A percentile compares a stretch with the other conserved stretches of the same genome.
Conservation (phyloP, 2,797 vertebrate genomes). For the Acipenser oxyrinchus region DNA sequence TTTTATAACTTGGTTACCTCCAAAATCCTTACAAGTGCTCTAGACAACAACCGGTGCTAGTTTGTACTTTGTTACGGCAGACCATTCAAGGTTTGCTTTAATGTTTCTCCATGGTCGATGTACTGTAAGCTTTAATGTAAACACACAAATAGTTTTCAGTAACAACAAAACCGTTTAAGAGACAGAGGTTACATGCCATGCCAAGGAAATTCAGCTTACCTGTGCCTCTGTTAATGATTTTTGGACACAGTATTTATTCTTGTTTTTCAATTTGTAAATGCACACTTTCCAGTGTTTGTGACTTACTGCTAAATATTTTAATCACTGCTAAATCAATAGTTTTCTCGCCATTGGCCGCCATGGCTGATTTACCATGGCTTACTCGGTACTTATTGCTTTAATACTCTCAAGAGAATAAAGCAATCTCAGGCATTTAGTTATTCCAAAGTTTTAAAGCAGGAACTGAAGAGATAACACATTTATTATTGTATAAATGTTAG, state of each 20-base stretch:
- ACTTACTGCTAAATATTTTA: no score
- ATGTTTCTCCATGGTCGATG: no score
- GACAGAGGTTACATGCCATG: no score
- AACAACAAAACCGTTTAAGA: no score
- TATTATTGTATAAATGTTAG: conserved; percentile 49
- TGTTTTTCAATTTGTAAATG: background rate
- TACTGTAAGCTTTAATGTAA: no score
- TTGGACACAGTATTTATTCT: background rate
- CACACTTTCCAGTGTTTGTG: background rate
- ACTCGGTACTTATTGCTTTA: conserved; percentile 43
- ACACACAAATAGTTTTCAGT: no score
- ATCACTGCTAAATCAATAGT: conserved; percentile 1
- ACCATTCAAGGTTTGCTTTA: no score
- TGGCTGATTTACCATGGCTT: conserved; percentile 3
- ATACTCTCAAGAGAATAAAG: conserved; percentile 54
- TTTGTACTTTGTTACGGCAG: no score
- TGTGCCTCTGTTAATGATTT: background rate
- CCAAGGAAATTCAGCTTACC: background rate
- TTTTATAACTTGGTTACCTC: no score
- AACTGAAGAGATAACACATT: conserved; percentile 39
- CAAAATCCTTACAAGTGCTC: no score
- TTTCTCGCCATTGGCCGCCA: background rate
- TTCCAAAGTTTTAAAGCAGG: conserved; percentile 57
- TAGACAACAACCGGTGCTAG: no score
- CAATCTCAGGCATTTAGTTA: conserved; percentile 53